Evolutionary conservation across 2,113 vertebrate species (phyloP), one percentile per base, ranked within the genome.

Genomic region (Brienomyrus brachyistius): DNA sequence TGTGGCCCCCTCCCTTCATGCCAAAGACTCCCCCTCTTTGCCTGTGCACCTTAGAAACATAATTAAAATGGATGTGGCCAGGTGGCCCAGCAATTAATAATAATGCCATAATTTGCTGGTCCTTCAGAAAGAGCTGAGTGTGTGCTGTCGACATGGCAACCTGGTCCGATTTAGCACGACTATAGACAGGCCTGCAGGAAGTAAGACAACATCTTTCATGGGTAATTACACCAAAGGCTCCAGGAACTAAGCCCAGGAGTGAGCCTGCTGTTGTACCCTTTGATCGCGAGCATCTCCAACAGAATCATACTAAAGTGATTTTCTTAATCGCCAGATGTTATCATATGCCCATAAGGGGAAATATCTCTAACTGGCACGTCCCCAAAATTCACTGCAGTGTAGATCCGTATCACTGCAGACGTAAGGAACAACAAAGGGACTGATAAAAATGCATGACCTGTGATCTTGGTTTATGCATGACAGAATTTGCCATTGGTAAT

Each of bases 41-140:
- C 80, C 2, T 2, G 45, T 48, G 45, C 82, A 84, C 43, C 45
- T 84, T 48, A 48, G 82, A 48, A 48, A 45, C 45, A 15, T 56
- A 52, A 87, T 87, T 87, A 23, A 54, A 54, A 87, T 87, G 48
- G 83, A 86, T 86, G 83, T 48, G 23, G 47, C 83, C 48, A 51
- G 83, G 45, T 86, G 83, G 83, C 83, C 21, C 47, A n/a, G 83
- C 83, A 86, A 35, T 54, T 52, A 52, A 52, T 54, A 87, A 87
- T 56, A 87, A 35, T 87, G 17, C 27, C 4, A 56, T 87, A 52
- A 87, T 87, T 87, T 87, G 85, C 51, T 54, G 51, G 51, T 27
- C 85, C 50, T 35, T 87, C 27, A 31, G 31, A 56, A 35, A 86
- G 85, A 52, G 85, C 48, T 87, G 51, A 35, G 10, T 8, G 6